Evolutionary conservation across 2,888 invertebrate genomes (phyloP), one percentile per base, ranked within the genome.

Genomic region (Chironomus tentans): DNA sequence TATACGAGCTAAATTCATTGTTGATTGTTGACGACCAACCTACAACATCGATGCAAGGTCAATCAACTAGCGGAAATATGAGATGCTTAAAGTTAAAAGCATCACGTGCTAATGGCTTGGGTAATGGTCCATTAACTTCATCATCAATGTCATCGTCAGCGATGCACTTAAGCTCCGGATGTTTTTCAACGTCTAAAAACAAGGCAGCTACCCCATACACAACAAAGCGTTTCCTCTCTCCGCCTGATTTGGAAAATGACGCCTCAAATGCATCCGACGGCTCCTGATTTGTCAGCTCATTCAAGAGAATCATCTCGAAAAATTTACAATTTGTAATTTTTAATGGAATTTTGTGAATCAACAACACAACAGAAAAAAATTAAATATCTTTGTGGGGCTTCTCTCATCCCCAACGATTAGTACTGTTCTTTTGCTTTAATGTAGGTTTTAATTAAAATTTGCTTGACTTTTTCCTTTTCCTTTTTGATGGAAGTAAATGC

Each of bases 1-100:
- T 91, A 71, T 89, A 87, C 12, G 89, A 91, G 79, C 82, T 91
- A 76, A 85, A 86, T 7, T 76, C 76, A 18, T 28, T 76, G 15
- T 28, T 76, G 18, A 69, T 76, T 28, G 68, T 76, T 15, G 76
- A 76, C 38, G 76, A 76, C 68, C 21, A 56, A n/a, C 13, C 24
- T n/a, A 65, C 65, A 22, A 38, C 38, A 38, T 38, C 38, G 10
- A 38, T 38, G 47, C 28, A 48, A 70, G 48, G 24, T 18, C 74
- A 61, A 74, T 48, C 68, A 47, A 68, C 74, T 12, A 68, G 24
- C 47, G 74, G 74, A 65, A 69, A 50, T 61, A 18, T 50, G 18
- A 68, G 69, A 68, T 68, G 48, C 12, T 38, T 76, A 18, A 76
- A 76, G 48, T 56, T 76, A 21, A 76, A 76, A 69, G 69, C 68